Evolutionary conservation across 1,140 invertebrate species (phyloP).

Genomic region (Caenorhabditis briggsae): DNA sequence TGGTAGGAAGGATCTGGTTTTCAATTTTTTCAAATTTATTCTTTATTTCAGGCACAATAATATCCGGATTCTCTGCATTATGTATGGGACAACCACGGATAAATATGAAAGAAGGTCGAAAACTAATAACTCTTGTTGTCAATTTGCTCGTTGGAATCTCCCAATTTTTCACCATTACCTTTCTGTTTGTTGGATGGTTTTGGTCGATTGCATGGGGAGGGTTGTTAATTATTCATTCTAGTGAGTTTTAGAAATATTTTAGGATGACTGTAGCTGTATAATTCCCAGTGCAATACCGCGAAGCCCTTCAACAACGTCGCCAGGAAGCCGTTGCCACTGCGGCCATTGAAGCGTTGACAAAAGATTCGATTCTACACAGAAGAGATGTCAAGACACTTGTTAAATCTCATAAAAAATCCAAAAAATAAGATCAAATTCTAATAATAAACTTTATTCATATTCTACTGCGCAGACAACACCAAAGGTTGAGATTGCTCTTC

Average conservation of each 20-base stretch:
- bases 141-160: slow-evolving; percentile 87
- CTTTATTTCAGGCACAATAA: slow-evolving; percentile 49
- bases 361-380: slow-evolving; percentile 78
- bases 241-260: slow-evolving; percentile 63
- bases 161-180: slow-evolving; percentile 92
- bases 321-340: slow-evolving; percentile 78
- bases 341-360: slow-evolving; percentile 77
- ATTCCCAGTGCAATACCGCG: slow-evolving; percentile 77
- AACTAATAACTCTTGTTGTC: slow-evolving; percentile 80
- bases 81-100: slow-evolving; percentile 90
- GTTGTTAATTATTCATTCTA: slow-evolving; percentile 86
- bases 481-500: background rate
- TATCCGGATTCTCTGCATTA: slow-evolving; percentile 79
- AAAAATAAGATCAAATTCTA: slow-evolving; percentile 34
- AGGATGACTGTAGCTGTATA: background rate
- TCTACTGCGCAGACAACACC: background rate
- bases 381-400: slow-evolving; percentile 78
- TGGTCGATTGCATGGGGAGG: slow-evolving; percentile 97
- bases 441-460: background rate
- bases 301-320: slow-evolving; percentile 76
- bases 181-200: slow-evolving; percentile 94
- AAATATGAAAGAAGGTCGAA: slow-evolving; percentile 81
- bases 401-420: slow-evolving; percentile 75
- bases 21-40: background rate
- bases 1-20: slow-evolving; percentile 82